These are phyloP conservation scores for Sycophila texana DNA, from an alignment of 2,888 invertebrate genomes.

Conservation along the genomic window DNA sequence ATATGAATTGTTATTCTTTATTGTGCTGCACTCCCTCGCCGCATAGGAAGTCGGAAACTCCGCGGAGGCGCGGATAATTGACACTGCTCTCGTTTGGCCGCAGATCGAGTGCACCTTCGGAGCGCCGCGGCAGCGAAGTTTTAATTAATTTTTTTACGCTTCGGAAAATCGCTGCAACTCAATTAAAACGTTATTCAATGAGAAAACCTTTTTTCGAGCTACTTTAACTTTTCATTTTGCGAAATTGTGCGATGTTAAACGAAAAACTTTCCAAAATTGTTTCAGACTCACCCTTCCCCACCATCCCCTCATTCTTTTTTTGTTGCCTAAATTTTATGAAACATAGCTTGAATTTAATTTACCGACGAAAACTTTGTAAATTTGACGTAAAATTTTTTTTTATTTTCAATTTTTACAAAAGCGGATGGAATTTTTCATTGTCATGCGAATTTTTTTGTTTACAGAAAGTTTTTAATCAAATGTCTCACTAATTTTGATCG, in stretches of 20 bases:
- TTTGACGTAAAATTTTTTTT: no score
- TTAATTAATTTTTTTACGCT: slow-evolving; percentile 25
- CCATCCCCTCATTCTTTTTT: no score
- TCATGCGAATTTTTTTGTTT: no score
- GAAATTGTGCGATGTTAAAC: not conserved
- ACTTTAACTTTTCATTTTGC: not conserved
- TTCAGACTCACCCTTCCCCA: no score
- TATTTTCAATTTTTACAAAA: no score
- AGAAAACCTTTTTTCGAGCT: not conserved
- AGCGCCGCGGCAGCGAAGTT: slow-evolving; percentile 4
- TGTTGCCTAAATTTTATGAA: no score
- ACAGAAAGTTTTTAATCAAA: no score
- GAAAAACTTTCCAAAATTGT: not conserved
- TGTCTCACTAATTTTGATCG: no score
- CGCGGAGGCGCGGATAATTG: not conserved
- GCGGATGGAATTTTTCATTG: no score
- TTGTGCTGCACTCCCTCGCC: not conserved
- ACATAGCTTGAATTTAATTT: no score
- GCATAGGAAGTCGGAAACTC: not conserved
- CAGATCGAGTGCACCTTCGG: not conserved
- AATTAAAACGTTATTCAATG: slow-evolving; percentile 20
- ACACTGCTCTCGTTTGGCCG: slow-evolving; percentile 4
- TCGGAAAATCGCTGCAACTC: slow-evolving; percentile 19
- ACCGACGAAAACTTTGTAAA: no score
- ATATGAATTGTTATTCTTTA: slow-evolving; percentile 18